A percentile compares a stretch with the other conserved stretches of the same genome.
Conservation (phyloP, 2,888 invertebrate genomes). For the Proisotoma minuta region DNA sequence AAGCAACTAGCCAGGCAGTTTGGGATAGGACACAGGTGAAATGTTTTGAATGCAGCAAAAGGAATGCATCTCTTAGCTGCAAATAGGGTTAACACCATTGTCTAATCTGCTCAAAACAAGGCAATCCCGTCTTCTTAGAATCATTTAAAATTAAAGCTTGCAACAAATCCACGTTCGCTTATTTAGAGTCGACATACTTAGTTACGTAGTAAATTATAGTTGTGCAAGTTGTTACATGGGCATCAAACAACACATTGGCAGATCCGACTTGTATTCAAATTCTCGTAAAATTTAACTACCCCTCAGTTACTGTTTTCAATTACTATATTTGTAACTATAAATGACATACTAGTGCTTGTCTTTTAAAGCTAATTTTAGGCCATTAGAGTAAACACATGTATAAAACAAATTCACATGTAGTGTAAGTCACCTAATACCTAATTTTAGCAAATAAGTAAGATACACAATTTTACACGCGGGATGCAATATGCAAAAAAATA, state of each 20-base stretch:
- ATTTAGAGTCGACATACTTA: too few species aligned
- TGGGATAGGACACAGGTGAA: neutral
- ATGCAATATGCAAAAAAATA: too few species aligned
- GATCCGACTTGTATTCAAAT: constrained; percentile 10
- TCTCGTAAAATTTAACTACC: constrained; percentile 8
- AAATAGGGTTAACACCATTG: neutral
- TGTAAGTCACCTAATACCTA: neutral
- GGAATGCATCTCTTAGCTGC: neutral
- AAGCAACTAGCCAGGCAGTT: neutral
- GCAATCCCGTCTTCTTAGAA: neutral
- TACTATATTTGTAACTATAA: constrained; percentile 9
- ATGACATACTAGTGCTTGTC: neutral
- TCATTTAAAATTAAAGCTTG: neutral
- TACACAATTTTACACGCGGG: too few species aligned
- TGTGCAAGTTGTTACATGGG: too few species aligned
- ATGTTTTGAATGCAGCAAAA: neutral
- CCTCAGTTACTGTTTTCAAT: neutral
- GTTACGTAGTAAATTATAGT: too few species aligned
- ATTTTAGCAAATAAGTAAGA: neutral
- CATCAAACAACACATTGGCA: neutral
- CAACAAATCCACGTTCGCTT: neutral
- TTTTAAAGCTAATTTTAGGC: constrained; percentile 1
- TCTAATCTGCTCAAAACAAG: neutral
- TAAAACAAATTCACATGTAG: neutral
- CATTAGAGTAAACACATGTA: neutral